Percentiles rank a stretch among this genome's conserved stretches.
Evolutionary conservation across 2,113 vertebrate species (phyloP).

Genomic region (Conger conger): DNA sequence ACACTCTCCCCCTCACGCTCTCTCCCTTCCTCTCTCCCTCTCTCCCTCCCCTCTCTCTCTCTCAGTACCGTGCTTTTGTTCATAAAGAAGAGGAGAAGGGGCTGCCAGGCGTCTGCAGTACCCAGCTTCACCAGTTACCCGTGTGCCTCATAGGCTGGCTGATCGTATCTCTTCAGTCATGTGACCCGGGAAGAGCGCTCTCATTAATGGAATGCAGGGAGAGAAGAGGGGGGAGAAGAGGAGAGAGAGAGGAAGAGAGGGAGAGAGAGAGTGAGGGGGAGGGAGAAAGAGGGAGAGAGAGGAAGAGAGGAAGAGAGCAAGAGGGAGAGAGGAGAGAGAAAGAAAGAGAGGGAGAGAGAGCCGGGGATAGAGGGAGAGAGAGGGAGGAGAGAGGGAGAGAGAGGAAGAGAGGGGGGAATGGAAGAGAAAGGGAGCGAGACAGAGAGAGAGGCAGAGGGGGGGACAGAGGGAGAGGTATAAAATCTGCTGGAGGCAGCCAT

Average conservation of each 20-base stretch:
- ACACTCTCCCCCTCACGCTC: background rate
- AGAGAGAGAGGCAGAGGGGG: background rate
- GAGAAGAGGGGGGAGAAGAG: background rate
- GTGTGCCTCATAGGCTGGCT: conserved; percentile 55
- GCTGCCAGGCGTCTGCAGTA: conserved; percentile 18
- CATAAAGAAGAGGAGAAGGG: no score
- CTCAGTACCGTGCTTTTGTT: background rate
- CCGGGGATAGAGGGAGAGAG: conserved; percentile 14
- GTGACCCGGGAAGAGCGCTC: conserved; percentile 33
- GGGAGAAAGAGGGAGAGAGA: background rate
- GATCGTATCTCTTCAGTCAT: conserved; percentile 46
- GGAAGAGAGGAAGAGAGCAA: background rate
- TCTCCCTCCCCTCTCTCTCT: conserved; percentile 32
- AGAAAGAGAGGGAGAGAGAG: no score
- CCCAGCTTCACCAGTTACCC: conserved; percentile 29
- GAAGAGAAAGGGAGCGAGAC: no score
- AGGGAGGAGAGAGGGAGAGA: no score
- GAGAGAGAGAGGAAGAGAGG: conserved; percentile 18
- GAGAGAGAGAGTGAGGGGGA: background rate
- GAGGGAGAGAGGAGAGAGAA: conserved; percentile 5
- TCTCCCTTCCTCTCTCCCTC: background rate
- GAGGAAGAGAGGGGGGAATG: conserved; percentile 9
- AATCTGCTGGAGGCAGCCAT: background rate
- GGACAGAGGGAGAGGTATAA: background rate
- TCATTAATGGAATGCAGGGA: conserved; percentile 23